Evolutionary conservation across 2,113 vertebrate species (phyloP).

Genomic region (Neodontobutis hainanensis): DNA sequence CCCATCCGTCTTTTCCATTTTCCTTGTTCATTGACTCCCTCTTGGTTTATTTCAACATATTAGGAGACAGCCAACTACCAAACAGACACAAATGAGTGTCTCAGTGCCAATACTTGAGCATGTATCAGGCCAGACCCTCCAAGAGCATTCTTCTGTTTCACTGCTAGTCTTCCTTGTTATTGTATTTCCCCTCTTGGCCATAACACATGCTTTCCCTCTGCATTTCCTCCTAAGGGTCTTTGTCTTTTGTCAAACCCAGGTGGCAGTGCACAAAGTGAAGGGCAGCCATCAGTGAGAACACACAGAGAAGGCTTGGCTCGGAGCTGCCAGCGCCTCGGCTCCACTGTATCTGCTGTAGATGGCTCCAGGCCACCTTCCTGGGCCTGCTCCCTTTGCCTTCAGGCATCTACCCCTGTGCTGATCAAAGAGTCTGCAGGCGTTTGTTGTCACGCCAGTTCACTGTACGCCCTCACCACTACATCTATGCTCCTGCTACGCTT

Average conservation of each 20-base stretch:
- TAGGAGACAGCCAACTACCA: conserved; percentile 38
- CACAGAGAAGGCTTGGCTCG: conserved; percentile 39
- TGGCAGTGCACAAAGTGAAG: conserved; percentile 49
- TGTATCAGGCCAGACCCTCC: conserved; percentile 27
- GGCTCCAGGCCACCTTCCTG: conserved; percentile 63
- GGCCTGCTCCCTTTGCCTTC: conserved; percentile 52
- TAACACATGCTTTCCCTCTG: conserved; percentile 23
- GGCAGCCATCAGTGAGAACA: conserved; percentile 44
- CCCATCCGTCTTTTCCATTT: conserved; percentile 36
- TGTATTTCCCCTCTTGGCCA: conserved; percentile 20
- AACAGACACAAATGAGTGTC: conserved; percentile 38
- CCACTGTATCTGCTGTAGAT: conserved; percentile 56
- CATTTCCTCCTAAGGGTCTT: conserved; percentile 36
- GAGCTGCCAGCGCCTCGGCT: conserved; percentile 43
- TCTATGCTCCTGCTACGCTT: conserved; percentile 35
- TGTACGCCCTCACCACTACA: conserved; percentile 17
- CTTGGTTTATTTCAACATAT: conserved; percentile 53
- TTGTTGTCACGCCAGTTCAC: conserved; percentile 64
- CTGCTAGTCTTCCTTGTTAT: conserved; percentile 14
- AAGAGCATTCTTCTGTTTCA: conserved; percentile 22
- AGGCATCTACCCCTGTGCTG: conserved; percentile 57
- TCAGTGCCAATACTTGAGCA: conserved; percentile 24
- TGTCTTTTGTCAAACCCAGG: conserved; percentile 40
- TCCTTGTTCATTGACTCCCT: conserved; percentile 26
- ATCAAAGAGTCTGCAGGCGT: conserved; percentile 71